Conservation (phyloP, 2,888 invertebrate genomes). For the Leucoma salicis region DNA sequence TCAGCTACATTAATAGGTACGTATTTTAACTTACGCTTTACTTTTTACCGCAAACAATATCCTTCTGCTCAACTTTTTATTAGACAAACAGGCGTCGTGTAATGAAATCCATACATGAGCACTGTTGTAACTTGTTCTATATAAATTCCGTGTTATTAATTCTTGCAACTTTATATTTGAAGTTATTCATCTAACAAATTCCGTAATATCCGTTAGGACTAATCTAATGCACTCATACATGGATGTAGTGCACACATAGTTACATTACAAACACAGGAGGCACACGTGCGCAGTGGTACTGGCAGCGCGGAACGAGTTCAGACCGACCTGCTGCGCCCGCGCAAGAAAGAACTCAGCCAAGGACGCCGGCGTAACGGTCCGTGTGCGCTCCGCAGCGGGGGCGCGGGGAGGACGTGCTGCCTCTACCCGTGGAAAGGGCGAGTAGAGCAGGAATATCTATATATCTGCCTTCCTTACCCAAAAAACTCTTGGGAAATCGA, state of each 20-base stretch:
- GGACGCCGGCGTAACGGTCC: constrained; percentile 79
- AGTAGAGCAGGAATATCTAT: constrained; percentile 39
- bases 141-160: constrained; percentile 17
- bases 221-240: constrained; percentile 64
- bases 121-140: constrained; percentile 18
- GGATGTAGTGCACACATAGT: constrained; percentile 36
- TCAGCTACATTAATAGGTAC: no score
- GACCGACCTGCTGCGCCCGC: constrained; percentile 73
- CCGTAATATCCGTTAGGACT: constrained; percentile 80
- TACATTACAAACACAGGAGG: constrained; percentile 38
- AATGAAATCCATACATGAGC: background rate
- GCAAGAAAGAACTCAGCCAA: constrained; percentile 81
- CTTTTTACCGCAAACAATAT: constrained; percentile 6
- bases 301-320: constrained; percentile 73
- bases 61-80: constrained; percentile 17
- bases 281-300: constrained; percentile 65
- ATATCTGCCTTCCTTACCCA: constrained; percentile 28
- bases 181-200: constrained; percentile 68
- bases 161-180: constrained; percentile 47
- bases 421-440: constrained; percentile 9
- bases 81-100: constrained; percentile 29
- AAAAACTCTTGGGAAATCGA: constrained; percentile 29
- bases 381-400: constrained; percentile 29
- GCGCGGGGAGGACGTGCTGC: constrained; percentile 14
- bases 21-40: no score